phyloP scores from a whole-genome alignment of 2,113 vertebrate genomes.

The Rutilus rutilus region DNA sequence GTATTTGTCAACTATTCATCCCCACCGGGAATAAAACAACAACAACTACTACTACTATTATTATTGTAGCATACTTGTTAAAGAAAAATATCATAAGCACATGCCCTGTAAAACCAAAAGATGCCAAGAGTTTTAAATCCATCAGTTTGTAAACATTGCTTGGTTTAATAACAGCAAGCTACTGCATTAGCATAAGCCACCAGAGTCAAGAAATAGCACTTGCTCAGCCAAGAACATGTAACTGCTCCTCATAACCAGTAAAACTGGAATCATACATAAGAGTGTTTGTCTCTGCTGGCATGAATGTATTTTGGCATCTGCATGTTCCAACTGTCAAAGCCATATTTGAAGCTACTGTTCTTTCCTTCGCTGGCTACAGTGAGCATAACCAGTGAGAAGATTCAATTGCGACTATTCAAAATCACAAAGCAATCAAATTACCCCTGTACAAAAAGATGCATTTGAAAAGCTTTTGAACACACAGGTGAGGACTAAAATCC shows the following conservation, averaged over 20 bases:
- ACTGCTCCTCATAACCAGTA: slow-evolving; percentile 12
- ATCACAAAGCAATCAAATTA: slow-evolving; percentile 5
- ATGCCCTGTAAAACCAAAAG: not conserved
- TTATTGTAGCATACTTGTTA: not conserved
- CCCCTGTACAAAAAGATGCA: not conserved
- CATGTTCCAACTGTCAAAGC: not conserved
- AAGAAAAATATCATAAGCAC: not conserved
- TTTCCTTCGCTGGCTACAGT: not conserved
- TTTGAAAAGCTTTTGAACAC: slow-evolving; percentile 9
- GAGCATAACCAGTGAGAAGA: not conserved
- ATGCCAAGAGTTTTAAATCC: not conserved
- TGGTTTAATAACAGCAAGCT: not conserved
- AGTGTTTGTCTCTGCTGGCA: not conserved
- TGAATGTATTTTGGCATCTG: not conserved
- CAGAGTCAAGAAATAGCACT: not conserved
- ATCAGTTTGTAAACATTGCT: not conserved
- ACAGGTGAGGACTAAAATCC: not conserved
- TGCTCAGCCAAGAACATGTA: slow-evolving; percentile 35
- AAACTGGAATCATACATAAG: slow-evolving; percentile 9
- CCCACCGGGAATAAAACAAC: no score
- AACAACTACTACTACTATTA: not conserved
- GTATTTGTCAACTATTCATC: no score
- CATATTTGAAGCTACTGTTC: not conserved
- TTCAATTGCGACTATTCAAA: slow-evolving; percentile 8
- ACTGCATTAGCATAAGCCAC: not conserved